Evolutionary conservation across 2,888 invertebrate species (phyloP), one percentile per base, ranked within the genome.

Genomic region (Unio pictorum): DNA sequence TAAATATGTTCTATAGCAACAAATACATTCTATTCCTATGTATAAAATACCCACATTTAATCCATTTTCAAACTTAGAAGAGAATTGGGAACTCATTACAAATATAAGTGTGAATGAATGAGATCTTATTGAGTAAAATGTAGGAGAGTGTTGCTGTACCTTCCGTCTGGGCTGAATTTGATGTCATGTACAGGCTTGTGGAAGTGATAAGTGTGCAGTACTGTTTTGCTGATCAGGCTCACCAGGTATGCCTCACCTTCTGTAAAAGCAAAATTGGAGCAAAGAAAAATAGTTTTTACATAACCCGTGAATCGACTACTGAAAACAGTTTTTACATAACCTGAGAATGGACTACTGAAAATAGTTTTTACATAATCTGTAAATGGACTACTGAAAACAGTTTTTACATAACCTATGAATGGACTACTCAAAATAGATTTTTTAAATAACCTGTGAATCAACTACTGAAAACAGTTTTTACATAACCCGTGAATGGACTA

Each of bases 161-260:
- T 94, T 30, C 97, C 97, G 92, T 98, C 94, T 0, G 98, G 98
- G 87, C 98, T 98, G 90, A 99, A 99, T 85, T 93, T 93, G 0
- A 98, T 92, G 66, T 93, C 93, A 79, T 93, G 92, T 0, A 97
- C 94, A 76, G 92, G 92, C 69, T 93, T 92, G 84, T 94, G 95
- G 88, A 98, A 97, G 86, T 95, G 93, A 84, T 96, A 95, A 61
- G 93, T 93, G 87, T 97, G 95, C 78, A 98, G 93, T 0, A 96
- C 92, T 55, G 94, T 94, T 84, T 94, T 94, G 71, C 96, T 96
- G 17, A 95, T 90, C 87, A 98, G 92, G 87, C 95, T 97, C 67
- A 97, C 95, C 87, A 91, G 81, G 58, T 86, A 76, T 0, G 88
- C 91, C 71, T 90, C 89, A 17, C 91, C 91, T 76, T 87, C 91